phyloP scores from a whole-genome alignment of 2,113 vertebrate genomes.

The Morone chrysops region DNA sequence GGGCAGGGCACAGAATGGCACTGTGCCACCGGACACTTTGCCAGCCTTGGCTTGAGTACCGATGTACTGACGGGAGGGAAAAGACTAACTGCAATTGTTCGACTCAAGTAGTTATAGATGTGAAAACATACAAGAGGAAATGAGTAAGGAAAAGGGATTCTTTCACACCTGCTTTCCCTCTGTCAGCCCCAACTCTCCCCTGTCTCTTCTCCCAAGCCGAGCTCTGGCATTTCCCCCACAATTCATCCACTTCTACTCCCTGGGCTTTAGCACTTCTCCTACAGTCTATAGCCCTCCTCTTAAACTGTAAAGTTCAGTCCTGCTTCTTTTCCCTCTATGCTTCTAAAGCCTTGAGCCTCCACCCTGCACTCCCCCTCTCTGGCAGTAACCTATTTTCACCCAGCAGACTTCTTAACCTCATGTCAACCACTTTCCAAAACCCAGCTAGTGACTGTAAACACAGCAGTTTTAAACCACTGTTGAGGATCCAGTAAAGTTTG shows the following conservation, averaged over 20 bases:
- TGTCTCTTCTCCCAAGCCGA: constrained; percentile 17
- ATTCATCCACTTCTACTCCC: constrained; percentile 5
- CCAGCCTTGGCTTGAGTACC: constrained; percentile 63
- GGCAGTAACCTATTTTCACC: constrained; percentile 2
- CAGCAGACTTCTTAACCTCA: constrained; percentile 1
- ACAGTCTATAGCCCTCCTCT: not conserved
- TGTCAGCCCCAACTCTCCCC: constrained; percentile 14
- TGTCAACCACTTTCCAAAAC: not conserved
- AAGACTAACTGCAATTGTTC: constrained; percentile 58
- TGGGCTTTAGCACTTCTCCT: not conserved
- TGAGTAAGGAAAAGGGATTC: constrained; percentile 53
- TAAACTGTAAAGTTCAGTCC: not conserved
- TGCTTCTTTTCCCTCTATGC: constrained; percentile 2
- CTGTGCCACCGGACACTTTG: constrained; percentile 63
- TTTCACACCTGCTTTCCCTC: constrained; percentile 62
- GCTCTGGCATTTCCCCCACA: constrained; percentile 12
- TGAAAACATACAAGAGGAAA: constrained; percentile 54
- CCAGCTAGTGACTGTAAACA: not conserved
- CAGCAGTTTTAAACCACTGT: not conserved
- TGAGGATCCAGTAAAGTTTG: not conserved
- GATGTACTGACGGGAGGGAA: constrained; percentile 34
- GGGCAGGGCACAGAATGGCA: constrained; percentile 59
- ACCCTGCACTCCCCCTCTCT: constrained; percentile 16
- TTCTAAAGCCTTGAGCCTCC: constrained; percentile 6
- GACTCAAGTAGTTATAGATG: constrained; percentile 36